These are phyloP conservation scores for Chrysopilus asiliformis DNA, from an alignment of 2,888 invertebrate species.

Conservation along the genomic window DNA sequence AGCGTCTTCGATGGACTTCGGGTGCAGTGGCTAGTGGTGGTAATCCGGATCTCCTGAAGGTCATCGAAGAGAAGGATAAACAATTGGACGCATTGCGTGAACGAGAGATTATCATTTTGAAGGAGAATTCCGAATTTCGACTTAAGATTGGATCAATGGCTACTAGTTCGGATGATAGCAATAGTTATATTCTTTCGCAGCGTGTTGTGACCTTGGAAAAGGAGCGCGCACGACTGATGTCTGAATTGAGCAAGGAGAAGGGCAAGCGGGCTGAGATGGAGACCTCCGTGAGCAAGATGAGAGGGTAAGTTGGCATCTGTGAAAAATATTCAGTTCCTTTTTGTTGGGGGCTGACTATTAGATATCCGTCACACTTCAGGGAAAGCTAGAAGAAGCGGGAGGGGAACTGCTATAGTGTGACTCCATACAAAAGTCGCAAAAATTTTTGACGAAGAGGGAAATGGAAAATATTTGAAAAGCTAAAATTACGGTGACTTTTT, in stretches of 20 bases:
- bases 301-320: constrained; percentile 36
- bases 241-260: constrained; percentile 36
- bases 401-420: too few relatives aligned
- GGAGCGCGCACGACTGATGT: constrained; percentile 37
- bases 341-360: too few relatives aligned
- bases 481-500: too few relatives aligned
- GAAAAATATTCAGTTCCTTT: too few relatives aligned
- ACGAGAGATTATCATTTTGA: constrained; percentile 43
- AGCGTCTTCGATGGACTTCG: constrained; percentile 29
- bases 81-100: constrained; percentile 52
- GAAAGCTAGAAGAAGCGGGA: too few relatives aligned
- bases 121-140: constrained; percentile 53
- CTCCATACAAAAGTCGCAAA: too few relatives aligned
- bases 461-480: too few relatives aligned
- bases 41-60: constrained; percentile 50
- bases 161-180: constrained; percentile 50
- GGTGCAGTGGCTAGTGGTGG: constrained; percentile 31
- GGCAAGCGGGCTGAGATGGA: constrained; percentile 38
- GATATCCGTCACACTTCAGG: too few relatives aligned
- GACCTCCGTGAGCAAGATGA: constrained; percentile 40
- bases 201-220: constrained; percentile 38
- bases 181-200: constrained; percentile 35
- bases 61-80: constrained; percentile 57
- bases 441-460: too few relatives aligned
- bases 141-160: constrained; percentile 52